These are phyloP conservation scores for Clarias platycephalus DNA, from an alignment of 2,797 vertebrate species.

Conservation along the genomic window DNA sequence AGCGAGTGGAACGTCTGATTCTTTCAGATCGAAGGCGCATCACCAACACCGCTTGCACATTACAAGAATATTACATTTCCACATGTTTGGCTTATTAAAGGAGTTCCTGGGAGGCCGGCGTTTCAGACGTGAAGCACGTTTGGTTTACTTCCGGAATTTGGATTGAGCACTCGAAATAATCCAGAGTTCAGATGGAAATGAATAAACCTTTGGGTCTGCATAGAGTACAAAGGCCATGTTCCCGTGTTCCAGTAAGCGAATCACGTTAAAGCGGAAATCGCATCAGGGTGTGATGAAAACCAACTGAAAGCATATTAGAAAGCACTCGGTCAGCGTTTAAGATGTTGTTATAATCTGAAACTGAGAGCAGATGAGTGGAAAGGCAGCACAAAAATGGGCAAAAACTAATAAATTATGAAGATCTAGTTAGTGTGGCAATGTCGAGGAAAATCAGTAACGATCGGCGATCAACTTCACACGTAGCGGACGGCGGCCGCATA, in stretches of 20 bases:
- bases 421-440: not conserved
- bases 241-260: not conserved
- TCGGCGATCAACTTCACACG: not conserved
- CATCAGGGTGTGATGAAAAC: not conserved
- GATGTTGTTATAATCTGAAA: not conserved
- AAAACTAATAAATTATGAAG: not conserved
- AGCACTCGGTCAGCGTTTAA: not conserved
- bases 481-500: not conserved
- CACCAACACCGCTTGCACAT: no score
- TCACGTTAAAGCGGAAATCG: not conserved
- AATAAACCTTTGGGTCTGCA: not conserved
- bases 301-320: not conserved
- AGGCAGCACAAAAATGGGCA: not conserved
- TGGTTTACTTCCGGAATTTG: no score
- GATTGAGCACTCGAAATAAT: not conserved
- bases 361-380: not conserved
- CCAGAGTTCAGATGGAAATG: not conserved
- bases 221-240: not conserved
- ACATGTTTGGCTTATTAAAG: no score
- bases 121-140: no score
- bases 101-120: no score
- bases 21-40: no score
- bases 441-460: not conserved
- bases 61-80: no score
- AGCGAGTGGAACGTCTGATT: no score